Base-by-base conservation (phyloP, 35 echinoderm and acorn worm genomes). In the Lytechinus variegatus region DNA sequence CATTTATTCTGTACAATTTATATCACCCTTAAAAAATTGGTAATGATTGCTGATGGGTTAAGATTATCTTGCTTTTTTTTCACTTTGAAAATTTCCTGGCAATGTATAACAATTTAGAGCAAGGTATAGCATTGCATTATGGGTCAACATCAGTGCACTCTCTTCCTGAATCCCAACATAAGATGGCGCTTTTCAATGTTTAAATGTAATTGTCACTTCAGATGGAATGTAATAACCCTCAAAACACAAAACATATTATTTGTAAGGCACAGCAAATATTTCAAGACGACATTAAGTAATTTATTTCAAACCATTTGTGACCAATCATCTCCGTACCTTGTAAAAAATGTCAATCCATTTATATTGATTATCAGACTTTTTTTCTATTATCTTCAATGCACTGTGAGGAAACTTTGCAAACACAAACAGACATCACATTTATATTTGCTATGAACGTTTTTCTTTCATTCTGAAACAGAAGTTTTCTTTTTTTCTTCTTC, bases 181-280 rank as follows among this genome's bases (percentile, higher is more conserved):
- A 44, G 33, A 44, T 44, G 33, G 33, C 33, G 33, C 33, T 44
- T 44, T 44, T 44, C 33, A 44, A 44, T 44, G 33, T 44, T 44
- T 44, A 44, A 44, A 2, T 44, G 33, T 44, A 44, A 44, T 1
- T 44, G 33, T 44, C 33, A 44, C 33, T 44, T 19, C 66, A 79
- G 24, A 79, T 79, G 66, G 66, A 79, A 79, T 79, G 66, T 79
- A 79, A 44, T 24, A 79, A 24, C 66, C n/a, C 14, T 58, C 3
- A 79, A 79, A 79, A 79, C 66, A 79, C 8, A 8, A 79, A 79
- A 16, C 19, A 79, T 7, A 24, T 79, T 44, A 44, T 44, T 60
- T 79, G 19, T 79, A 79, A 79, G 66, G 66, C 66, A 79, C 66
- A 79, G 66, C 66, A 79, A 79, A 79, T 79, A 24, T 79, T 79